Percentiles rank a stretch among this genome's conserved stretches.
These are phyloP conservation scores for Slavum lentiscoides DNA, from an alignment of 2,888 invertebrate genomes.

Conservation along the genomic window DNA sequence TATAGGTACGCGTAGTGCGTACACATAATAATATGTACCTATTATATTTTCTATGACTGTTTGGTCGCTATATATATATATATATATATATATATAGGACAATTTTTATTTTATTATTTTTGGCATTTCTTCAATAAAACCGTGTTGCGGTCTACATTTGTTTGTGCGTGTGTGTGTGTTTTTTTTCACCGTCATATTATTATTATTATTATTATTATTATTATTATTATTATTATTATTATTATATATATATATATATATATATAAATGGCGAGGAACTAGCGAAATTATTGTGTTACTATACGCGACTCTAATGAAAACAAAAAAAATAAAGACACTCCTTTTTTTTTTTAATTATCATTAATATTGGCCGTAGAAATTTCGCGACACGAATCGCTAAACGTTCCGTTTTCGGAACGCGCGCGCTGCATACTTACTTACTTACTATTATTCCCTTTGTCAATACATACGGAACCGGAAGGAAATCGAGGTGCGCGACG, in stretches of 20 bases:
- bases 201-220: no score
- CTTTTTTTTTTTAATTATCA: conserved; percentile 12
- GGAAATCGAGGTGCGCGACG: background rate
- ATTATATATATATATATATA: background rate
- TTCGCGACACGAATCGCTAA: conserved; percentile 41
- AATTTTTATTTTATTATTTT: background rate
- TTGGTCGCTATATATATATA: background rate
- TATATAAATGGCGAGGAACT: background rate
- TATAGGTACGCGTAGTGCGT: no score
- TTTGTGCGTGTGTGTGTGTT: background rate
- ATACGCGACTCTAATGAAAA: background rate
- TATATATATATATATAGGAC: background rate
- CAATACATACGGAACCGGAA: background rate
- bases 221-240: no score
- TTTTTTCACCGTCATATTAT: background rate
- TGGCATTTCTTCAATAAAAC: conserved; percentile 37
- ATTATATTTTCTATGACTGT: background rate
- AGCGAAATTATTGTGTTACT: background rate
- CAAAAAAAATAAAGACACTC: background rate
- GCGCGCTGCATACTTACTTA: background rate
- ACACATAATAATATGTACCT: no score
- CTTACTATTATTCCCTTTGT: no score
- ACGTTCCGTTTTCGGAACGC: background rate
- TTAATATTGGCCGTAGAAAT: background rate
- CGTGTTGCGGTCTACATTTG: background rate